Evolutionary conservation across 2,888 invertebrate genomes (phyloP).

Genomic region (Bellardia bayeri): DNA sequence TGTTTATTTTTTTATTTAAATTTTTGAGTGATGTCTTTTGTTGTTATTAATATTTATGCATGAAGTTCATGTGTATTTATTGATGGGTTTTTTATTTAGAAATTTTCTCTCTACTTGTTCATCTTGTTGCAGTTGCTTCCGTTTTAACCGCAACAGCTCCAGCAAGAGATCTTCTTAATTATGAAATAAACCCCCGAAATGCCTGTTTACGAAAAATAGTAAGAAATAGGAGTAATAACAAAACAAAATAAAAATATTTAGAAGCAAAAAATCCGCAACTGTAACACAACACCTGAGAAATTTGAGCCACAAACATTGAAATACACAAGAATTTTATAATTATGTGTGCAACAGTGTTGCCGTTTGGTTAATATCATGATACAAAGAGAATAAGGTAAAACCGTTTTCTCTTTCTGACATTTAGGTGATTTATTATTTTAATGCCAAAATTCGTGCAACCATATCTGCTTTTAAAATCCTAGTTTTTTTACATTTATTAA

Average conservation of each 20-base stretch:
- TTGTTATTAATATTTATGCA: slow-evolving; percentile 51
- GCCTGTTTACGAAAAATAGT: slow-evolving; percentile 46
- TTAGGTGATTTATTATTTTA: no score
- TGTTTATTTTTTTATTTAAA: background rate
- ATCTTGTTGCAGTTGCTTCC: slow-evolving; percentile 66
- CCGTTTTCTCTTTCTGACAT: no score
- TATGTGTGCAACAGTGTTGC: no score
- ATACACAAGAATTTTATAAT: background rate
- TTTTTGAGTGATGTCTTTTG: slow-evolving; percentile 6
- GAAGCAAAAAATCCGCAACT: slow-evolving; percentile 51
- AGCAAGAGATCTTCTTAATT: slow-evolving; percentile 65
- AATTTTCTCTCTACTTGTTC: slow-evolving; percentile 52
- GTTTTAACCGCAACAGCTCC: slow-evolving; percentile 54
- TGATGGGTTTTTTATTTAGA: slow-evolving; percentile 7
- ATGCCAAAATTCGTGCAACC: no score
- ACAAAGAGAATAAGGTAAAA: no score
- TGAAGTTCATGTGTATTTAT: slow-evolving; percentile 29
- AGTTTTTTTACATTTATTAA: no score
- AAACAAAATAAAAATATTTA: slow-evolving; percentile 16
- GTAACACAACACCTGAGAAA: slow-evolving; percentile 70
- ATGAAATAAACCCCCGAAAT: slow-evolving; percentile 64
- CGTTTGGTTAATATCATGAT: no score
- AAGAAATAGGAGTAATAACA: slow-evolving; percentile 52
- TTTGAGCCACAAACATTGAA: slow-evolving; percentile 42
- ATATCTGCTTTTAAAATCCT: no score